Evolutionary conservation across 2,797 vertebrate genomes (phyloP).

Genomic region (Dendrocincla fuliginosa): DNA sequence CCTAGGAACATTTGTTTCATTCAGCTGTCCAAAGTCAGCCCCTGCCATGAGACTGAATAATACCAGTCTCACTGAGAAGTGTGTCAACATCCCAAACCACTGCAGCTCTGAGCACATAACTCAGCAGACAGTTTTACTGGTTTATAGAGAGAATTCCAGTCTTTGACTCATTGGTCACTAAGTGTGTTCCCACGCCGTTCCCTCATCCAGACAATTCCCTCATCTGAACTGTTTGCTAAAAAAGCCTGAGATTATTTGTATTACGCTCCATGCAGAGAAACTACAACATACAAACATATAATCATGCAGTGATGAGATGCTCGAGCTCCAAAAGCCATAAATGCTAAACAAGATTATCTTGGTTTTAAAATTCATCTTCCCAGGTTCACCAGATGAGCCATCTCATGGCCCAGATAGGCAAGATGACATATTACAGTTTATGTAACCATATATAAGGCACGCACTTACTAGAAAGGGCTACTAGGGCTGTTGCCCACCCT

Average conservation of each 20-base stretch:
- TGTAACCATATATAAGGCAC: neutral
- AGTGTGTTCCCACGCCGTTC: neutral
- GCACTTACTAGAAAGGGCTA: neutral
- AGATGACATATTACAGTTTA: neutral
- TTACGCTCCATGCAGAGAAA: neutral
- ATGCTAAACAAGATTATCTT: neutral
- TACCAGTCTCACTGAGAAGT: neutral
- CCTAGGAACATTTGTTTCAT: constrained; percentile 2
- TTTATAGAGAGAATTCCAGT: constrained; percentile 36
- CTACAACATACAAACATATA: neutral
- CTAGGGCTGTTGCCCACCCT: neutral
- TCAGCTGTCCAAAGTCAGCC: neutral
- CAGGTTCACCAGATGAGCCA: neutral
- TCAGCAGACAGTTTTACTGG: constrained; percentile 18
- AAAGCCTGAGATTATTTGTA: constrained; percentile 17
- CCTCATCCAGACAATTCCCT: constrained; percentile 24
- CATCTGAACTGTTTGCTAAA: neutral
- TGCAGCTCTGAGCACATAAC: neutral
- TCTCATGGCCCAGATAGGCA: neutral
- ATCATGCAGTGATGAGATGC: neutral
- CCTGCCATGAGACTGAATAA: neutral
- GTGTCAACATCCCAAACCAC: constrained; percentile 23
- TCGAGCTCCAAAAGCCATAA: neutral
- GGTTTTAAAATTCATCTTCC: neutral
- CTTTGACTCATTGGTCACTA: constrained; percentile 25